Evolutionary conservation across 2,888 invertebrate species (phyloP).

Genomic region (Xylota segnis): DNA sequence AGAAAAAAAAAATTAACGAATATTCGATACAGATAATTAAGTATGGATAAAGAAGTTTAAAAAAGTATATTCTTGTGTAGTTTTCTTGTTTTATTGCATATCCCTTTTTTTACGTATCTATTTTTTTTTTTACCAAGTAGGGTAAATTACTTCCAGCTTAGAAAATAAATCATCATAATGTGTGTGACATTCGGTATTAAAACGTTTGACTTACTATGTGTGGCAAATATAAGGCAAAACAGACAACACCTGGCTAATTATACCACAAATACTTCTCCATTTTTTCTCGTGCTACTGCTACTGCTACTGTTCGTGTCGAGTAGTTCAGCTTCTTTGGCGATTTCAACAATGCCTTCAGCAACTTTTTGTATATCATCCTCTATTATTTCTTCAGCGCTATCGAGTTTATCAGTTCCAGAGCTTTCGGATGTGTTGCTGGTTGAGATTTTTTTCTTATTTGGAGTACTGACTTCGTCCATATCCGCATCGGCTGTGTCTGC

Average conservation of each 20-base stretch:
- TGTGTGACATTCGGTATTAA: slow-evolving; percentile 25
- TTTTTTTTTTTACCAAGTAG: slow-evolving; percentile 1
- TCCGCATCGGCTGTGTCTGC: slow-evolving; percentile 47
- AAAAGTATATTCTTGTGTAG: neutral
- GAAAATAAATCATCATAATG: neutral
- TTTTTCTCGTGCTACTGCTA: slow-evolving; percentile 57
- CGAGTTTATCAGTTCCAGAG: slow-evolving; percentile 78
- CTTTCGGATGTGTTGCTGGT: slow-evolving; percentile 33
- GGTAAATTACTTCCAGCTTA: neutral
- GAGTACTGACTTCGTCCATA: slow-evolving; percentile 37
- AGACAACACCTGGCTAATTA: slow-evolving; percentile 74
- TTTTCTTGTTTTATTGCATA: slow-evolving; percentile 20
- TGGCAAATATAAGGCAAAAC: slow-evolving; percentile 67
- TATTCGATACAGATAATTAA: slow-evolving; percentile 26
- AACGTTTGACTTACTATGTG: slow-evolving; percentile 55
- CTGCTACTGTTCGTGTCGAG: slow-evolving; percentile 78
- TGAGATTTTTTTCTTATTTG: slow-evolving; percentile 51
- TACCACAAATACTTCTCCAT: slow-evolving; percentile 79
- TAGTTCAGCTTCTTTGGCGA: slow-evolving; percentile 83
- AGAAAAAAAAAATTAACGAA: neutral
- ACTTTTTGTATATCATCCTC: slow-evolving; percentile 64
- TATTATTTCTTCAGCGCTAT: slow-evolving; percentile 79
- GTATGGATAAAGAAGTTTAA: neutral
- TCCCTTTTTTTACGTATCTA: slow-evolving; percentile 25
- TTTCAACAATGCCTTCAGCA: slow-evolving; percentile 82